These are phyloP conservation scores for Nemoura dubitans DNA, from an alignment of 2,888 invertebrate species.

Conservation along the genomic window DNA sequence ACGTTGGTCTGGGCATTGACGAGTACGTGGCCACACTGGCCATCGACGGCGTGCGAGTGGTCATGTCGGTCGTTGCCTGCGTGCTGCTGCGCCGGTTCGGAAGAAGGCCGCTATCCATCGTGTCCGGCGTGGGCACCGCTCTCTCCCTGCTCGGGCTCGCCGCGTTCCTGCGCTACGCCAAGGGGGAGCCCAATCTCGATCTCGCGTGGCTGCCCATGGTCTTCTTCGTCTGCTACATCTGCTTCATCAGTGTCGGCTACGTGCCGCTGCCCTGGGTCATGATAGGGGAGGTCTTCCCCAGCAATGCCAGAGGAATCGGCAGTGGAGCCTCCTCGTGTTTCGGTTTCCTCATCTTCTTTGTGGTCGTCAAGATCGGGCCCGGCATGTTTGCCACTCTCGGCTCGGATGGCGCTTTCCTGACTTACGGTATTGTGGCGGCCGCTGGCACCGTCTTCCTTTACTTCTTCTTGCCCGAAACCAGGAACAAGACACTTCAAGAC, in stretches of 20 bases:
- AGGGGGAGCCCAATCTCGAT: conserved; percentile 51
- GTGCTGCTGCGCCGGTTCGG: conserved; percentile 69
- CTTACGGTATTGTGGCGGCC: conserved; percentile 69
- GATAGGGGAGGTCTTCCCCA: conserved; percentile 75
- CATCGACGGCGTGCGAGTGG: conserved; percentile 70
- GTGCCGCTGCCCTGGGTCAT: conserved; percentile 78
- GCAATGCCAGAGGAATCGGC: conserved; percentile 70
- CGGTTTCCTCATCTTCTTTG: conserved; percentile 71
- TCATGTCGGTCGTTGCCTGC: conserved; percentile 71
- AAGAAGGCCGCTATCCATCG: conserved; percentile 70
- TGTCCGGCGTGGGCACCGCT: conserved; percentile 71
- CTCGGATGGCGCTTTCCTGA: conserved; percentile 69
- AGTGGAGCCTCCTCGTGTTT: conserved; percentile 74
- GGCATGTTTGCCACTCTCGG: conserved; percentile 68
- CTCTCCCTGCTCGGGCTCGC: conserved; percentile 68
- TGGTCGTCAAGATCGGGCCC: conserved; percentile 74
- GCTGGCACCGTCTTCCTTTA: conserved; percentile 68
- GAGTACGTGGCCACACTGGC: conserved; percentile 73
- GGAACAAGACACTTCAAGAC: conserved; percentile 72
- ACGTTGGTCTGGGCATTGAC: conserved; percentile 69
- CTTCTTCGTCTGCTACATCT: conserved; percentile 67
- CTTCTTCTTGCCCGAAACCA: conserved; percentile 74
- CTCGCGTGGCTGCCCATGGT: conserved; percentile 65
- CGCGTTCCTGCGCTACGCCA: conserved; percentile 60
- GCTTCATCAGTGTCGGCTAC: conserved; percentile 69